Conservation (phyloP, 2,113 vertebrate genomes). For the Uria aalge region DNA sequence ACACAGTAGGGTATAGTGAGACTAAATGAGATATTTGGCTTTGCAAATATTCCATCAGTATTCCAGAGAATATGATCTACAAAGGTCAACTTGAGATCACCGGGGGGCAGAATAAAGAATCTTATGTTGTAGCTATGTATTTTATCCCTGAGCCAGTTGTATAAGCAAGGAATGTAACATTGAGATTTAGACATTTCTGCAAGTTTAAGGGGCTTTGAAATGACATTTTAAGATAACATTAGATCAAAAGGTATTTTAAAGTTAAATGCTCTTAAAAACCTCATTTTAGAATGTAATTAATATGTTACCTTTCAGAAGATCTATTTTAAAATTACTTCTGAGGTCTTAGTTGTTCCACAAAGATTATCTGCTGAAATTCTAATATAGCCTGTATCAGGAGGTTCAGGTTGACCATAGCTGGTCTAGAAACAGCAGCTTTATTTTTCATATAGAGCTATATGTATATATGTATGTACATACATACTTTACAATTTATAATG, state of each 20-base stretch:
- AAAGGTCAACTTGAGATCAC: neutral
- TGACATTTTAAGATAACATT: no score
- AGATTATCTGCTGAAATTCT: neutral
- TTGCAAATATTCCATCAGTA: neutral
- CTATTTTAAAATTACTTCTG: neutral
- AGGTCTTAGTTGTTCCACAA: neutral
- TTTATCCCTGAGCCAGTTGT: neutral
- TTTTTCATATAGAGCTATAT: neutral
- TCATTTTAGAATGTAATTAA: neutral
- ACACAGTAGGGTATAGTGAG: neutral
- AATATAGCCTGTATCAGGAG: neutral
- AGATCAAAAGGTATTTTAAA: no score
- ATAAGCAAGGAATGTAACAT: neutral
- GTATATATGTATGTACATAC: rapidly evolving
- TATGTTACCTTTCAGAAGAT: neutral
- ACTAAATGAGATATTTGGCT: neutral
- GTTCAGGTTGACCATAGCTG: neutral
- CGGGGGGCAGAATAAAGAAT: neutral
- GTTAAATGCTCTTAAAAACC: neutral
- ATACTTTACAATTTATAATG: neutral
- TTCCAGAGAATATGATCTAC: neutral
- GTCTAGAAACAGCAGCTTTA: neutral
- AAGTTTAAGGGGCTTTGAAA: neutral
- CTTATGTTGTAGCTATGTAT: neutral
- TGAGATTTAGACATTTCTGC: neutral